These are phyloP conservation scores for Nylanderia fulva DNA, from an alignment of 1,140 invertebrate species.

Conservation along the genomic window DNA sequence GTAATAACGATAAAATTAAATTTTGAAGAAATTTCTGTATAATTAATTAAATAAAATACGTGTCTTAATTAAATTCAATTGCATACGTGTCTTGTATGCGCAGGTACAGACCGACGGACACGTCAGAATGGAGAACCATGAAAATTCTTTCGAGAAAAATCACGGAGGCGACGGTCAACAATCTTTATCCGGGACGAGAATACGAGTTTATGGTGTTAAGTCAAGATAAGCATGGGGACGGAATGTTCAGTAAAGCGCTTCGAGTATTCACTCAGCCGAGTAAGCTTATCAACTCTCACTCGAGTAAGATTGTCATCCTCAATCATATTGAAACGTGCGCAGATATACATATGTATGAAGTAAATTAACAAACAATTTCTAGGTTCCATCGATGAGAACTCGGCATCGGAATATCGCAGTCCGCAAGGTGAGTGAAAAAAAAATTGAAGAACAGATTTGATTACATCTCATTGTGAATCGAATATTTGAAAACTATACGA, in stretches of 20 bases:
- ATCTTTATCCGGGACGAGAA: slow-evolving; percentile 91
- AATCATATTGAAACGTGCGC: neutral
- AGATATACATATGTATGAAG: neutral
- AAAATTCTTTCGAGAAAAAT: slow-evolving; percentile 89
- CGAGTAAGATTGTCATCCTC: slow-evolving; percentile 67
- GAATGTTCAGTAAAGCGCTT: slow-evolving; percentile 95
- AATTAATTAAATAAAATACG: neutral
- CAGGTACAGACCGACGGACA: slow-evolving; percentile 89
- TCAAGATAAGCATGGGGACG: slow-evolving; percentile 94
- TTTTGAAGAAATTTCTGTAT: slow-evolving; percentile 1
- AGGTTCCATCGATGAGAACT: slow-evolving; percentile 78
- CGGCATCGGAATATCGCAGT: slow-evolving; percentile 79
- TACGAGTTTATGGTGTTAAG: slow-evolving; percentile 97
- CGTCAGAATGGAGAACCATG: slow-evolving; percentile 92
- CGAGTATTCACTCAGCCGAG: slow-evolving; percentile 90
- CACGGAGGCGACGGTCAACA: slow-evolving; percentile 92
- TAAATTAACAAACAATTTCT: slow-evolving; percentile 17
- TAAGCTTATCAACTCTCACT: slow-evolving; percentile 84
- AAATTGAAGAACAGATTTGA: neutral
- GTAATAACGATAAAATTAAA: neutral
- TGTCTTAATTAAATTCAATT: too few relatives aligned
- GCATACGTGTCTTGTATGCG: neutral
- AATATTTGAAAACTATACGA: neutral
- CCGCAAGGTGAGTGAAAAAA: slow-evolving; percentile 67
- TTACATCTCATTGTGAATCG: neutral